Conservation (phyloP, 2,888 invertebrate genomes). For the Smittia aterrima region DNA sequence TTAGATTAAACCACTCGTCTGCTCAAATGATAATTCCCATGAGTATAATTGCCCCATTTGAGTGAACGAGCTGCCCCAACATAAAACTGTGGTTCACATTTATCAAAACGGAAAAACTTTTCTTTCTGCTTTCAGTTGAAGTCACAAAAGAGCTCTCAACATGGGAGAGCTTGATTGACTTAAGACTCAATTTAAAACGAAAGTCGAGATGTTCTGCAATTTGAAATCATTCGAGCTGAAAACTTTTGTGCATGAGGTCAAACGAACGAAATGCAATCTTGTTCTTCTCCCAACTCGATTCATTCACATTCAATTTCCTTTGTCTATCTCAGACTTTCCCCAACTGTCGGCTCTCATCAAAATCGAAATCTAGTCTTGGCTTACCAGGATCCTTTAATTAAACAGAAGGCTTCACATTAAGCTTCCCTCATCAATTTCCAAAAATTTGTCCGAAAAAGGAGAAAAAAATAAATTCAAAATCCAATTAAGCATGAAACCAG, state of each 20-base stretch:
- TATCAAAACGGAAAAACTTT: background rate
- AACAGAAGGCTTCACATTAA: background rate
- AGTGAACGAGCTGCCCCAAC: background rate
- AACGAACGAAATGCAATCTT: background rate
- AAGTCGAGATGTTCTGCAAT: background rate
- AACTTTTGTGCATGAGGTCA: background rate
- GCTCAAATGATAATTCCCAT: background rate
- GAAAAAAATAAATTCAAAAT: background rate
- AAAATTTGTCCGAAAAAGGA: background rate
- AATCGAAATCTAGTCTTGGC: background rate
- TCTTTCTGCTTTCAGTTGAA: background rate
- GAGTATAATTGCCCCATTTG: background rate
- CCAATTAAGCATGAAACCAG: background rate
- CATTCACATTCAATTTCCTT: background rate
- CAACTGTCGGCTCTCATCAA: background rate
- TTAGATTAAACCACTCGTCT: background rate
- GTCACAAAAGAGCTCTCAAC: background rate
- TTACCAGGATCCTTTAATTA: background rate
- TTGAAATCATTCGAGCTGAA: background rate
- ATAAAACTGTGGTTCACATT: background rate
- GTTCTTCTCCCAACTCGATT: no score
- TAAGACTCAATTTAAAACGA: background rate
- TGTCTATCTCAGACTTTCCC: background rate
- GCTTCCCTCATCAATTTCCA: no score
- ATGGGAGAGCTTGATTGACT: background rate